Percentiles rank a stretch among this genome's conserved stretches.
Evolutionary conservation across 2,113 vertebrate species (phyloP).

Genomic region (Phainopepla nitens): DNA sequence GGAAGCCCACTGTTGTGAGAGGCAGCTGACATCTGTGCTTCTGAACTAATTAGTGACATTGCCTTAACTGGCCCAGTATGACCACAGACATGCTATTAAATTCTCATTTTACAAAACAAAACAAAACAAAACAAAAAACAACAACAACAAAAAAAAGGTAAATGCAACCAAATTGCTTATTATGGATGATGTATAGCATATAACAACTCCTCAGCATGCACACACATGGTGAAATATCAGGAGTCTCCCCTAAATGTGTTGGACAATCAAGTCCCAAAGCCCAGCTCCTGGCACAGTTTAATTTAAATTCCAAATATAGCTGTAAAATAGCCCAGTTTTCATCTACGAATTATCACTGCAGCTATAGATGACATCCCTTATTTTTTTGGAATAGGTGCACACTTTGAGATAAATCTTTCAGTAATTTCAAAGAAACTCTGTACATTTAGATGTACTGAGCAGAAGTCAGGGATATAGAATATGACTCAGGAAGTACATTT

Average conservation of each 20-base stretch:
- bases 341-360: not conserved
- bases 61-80: not conserved
- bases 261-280: not conserved
- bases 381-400: not conserved
- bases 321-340: not conserved
- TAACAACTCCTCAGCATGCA: not conserved
- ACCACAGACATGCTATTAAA: not conserved
- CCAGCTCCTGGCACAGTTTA: not conserved
- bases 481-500: not conserved
- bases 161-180: not conserved
- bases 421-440: not conserved
- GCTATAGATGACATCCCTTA: not conserved
- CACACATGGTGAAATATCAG: not conserved
- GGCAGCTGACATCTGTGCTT: not conserved
- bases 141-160: not conserved
- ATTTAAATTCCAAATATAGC: not conserved
- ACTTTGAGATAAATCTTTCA: not conserved
- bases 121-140: no score
- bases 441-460: not conserved
- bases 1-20: not conserved
- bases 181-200: not conserved
- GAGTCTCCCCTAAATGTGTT: not conserved
- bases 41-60: not conserved
- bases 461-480: not conserved
- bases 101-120: not conserved